Evolutionary conservation across 1,140 invertebrate species (phyloP).

Genomic region (Nephotettix cincticeps): DNA sequence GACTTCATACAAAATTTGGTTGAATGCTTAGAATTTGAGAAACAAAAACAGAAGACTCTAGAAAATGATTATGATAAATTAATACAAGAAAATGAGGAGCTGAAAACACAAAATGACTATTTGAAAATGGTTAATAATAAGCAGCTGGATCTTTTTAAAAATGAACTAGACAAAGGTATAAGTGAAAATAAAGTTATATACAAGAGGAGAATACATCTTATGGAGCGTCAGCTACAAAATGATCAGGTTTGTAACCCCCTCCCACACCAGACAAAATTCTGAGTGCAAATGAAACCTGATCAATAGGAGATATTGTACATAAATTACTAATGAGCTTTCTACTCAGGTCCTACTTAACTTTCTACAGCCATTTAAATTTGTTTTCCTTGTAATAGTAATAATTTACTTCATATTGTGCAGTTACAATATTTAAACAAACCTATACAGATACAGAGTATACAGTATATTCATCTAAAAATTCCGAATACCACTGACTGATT

Average conservation of each 20-base stretch:
- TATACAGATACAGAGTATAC: no score
- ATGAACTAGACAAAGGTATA: not conserved
- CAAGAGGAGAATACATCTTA: not conserved
- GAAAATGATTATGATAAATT: not conserved
- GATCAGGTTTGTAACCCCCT: not conserved
- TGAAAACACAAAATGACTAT: constrained; percentile 1
- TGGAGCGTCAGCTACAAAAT: not conserved
- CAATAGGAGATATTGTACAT: no score
- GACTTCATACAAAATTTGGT: not conserved
- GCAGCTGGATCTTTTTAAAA: not conserved
- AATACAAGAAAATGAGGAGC: not conserved
- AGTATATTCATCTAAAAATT: no score
- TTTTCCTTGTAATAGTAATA: no score
- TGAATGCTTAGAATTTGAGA: not conserved
- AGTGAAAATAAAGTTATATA: not conserved
- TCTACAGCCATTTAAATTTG: no score
- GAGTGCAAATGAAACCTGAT: no score
- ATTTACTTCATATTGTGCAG: no score
- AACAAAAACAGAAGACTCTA: not conserved
- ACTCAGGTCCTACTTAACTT: no score
- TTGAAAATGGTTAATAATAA: constrained; percentile 7
- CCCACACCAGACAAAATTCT: no score
- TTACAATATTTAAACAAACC: no score
- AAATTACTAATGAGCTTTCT: no score
- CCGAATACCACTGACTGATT: no score